Conservation (phyloP, 2,113 vertebrate species). For the Etia nguti region DNA sequence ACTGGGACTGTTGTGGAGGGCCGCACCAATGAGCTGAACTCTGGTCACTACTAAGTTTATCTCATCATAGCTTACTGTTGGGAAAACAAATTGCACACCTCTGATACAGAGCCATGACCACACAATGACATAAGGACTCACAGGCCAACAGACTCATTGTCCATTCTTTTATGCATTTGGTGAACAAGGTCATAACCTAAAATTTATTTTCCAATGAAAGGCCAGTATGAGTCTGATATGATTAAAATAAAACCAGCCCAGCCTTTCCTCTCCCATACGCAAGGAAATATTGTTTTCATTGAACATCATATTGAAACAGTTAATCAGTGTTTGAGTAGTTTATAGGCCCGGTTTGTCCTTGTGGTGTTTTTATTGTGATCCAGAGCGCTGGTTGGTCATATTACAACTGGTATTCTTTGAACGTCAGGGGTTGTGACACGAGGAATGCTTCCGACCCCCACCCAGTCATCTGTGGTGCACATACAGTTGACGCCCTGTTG, state of each 20-base stretch:
- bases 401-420: conserved; percentile 17
- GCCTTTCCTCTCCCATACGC: neutral
- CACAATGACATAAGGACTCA: neutral
- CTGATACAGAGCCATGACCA: neutral
- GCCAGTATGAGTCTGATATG: neutral
- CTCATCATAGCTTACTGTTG: too few species aligned
- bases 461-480: neutral
- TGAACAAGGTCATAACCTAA: neutral
- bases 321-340: neutral
- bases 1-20: neutral
- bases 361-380: neutral
- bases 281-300: neutral
- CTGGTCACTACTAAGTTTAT: too few species aligned
- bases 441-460: conserved; percentile 16
- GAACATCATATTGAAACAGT: neutral
- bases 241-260: neutral
- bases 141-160: neutral
- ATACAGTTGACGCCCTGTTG: neutral
- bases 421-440: conserved; percentile 4
- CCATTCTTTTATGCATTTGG: neutral
- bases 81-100: too few species aligned
- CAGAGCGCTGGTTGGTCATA: neutral
- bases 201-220: neutral
- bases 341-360: neutral
- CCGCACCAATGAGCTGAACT: neutral